A percentile compares a stretch with the other conserved stretches of the same genome.
These are phyloP conservation scores for Hydrozoanthus tunicans DNA, from an alignment of 64 coral and sea anemone genomes.

Conservation along the genomic window DNA sequence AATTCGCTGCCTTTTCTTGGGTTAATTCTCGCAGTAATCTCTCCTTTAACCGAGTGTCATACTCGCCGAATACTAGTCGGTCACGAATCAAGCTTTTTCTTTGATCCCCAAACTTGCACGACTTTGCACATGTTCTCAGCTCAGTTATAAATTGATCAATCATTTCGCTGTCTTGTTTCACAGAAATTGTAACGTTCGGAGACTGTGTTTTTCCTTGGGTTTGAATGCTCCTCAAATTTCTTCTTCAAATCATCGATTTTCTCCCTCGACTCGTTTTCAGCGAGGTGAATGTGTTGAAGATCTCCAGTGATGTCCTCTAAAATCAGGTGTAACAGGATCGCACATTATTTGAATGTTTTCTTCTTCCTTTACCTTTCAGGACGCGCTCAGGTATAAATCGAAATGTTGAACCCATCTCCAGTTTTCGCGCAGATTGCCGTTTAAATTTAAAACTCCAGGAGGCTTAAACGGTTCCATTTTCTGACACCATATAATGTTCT, in stretches of 20 bases:
- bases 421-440: slow-evolving; percentile 43
- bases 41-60: not conserved
- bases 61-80: not conserved
- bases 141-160: slow-evolving; percentile 48
- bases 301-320: slow-evolving; percentile 38
- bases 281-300: slow-evolving; percentile 45
- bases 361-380: not conserved
- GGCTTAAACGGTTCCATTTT: slow-evolving; percentile 47
- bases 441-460: slow-evolving; percentile 25
- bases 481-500: slow-evolving; percentile 48
- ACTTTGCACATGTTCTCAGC: slow-evolving; percentile 36
- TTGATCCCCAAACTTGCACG: slow-evolving; percentile 11
- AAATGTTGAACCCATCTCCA: slow-evolving; percentile 51
- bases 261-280: not conserved
- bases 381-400: slow-evolving; percentile 10
- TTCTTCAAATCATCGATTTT: slow-evolving; percentile 8
- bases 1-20: slow-evolving; percentile 3
- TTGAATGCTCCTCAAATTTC: slow-evolving; percentile 45
- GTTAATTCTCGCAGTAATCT: slow-evolving; percentile 12
- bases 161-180: slow-evolving; percentile 20
- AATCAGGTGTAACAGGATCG: slow-evolving; percentile 33
- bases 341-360: slow-evolving; percentile 30
- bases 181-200: slow-evolving; percentile 47
- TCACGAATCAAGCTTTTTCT: not conserved
- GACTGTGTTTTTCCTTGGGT: slow-evolving; percentile 54